Base-by-base conservation (phyloP, 2,888 invertebrate genomes). In the Monochamus alternatus region DNA sequence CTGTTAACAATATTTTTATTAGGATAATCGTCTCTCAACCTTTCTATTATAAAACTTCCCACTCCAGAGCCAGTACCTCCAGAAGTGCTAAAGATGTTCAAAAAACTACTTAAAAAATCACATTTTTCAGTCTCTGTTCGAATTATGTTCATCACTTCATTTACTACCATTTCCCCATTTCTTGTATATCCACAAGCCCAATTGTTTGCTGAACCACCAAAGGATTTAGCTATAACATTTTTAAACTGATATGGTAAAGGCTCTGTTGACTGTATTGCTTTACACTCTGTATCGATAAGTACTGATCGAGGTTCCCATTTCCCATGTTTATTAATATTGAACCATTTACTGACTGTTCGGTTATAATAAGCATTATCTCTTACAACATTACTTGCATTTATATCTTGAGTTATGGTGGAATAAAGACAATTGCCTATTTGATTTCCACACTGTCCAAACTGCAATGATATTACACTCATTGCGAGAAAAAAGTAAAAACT, bases 1-100 rank as follows among this genome's bases (percentile, higher is more conserved):
- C 86, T 84, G 74, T 86, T 87, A 7, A 89, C 79, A 12, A 91
- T 87, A 52, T 84, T 85, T 83, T 90, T 90, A n/a, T 88, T 89
- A 3, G 90, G 87, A 80, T 89, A 91, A 76, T 89, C 88, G 62
- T 90, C 86, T 1, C 88, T 85, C 5, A 91, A 73, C 63, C 85
- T 76, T 82, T 90, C 89, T 58, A 88, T 85, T 32, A 90, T 84
- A 79, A 82, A 87, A 80, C 90, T 90, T 5, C 91, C 91, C 32
- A 91, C 87, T 5, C 91, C 91, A 10, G 91, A 91, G 22, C 91
- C 91, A 2, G 91, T 91, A 12, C 91, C 91, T 60, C 91, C 91
- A 10, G 90, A 90, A 31, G 90, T 88, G 81, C 91, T 90, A 30
- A 90, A 86, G 12, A 91, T 82, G 72, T 87, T 86, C n/a, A 91